A percentile compares a stretch with the other conserved stretches of the same genome.
Evolutionary conservation across 2,113 vertebrate species (phyloP).

Genomic region (Pogona vitticeps): DNA sequence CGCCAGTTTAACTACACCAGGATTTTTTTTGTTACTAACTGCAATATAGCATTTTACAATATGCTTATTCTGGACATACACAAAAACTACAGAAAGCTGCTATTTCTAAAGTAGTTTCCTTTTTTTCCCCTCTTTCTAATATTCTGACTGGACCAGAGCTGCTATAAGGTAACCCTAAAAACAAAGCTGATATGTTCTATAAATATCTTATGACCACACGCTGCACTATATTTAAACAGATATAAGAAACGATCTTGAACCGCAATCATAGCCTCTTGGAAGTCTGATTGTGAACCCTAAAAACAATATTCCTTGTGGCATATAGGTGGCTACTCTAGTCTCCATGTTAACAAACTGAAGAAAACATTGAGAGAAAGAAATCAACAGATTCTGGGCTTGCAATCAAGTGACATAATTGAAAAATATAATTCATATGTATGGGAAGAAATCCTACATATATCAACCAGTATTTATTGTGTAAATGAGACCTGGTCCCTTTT

Average conservation of each 20-base stretch:
- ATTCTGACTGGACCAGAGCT: background rate
- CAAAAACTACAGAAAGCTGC: background rate
- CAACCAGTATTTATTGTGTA: conserved; percentile 21
- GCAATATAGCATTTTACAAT: too few relatives aligned
- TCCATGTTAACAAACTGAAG: conserved; percentile 2
- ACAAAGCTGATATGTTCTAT: accelerated
- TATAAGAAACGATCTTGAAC: background rate
- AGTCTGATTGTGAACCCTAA: background rate
- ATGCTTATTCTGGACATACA: background rate
- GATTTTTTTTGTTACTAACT: too few relatives aligned
- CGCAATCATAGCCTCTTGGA: background rate
- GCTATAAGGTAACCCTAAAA: background rate
- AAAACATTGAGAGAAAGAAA: conserved; percentile 3
- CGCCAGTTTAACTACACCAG: too few relatives aligned
- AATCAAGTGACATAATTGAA: background rate
- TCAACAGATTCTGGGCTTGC: conserved; percentile 10
- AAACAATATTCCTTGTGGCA: background rate
- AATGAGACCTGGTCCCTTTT: conserved; percentile 5
- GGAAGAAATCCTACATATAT: background rate
- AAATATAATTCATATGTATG: conserved; percentile 27
- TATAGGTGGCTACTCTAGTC: conserved; percentile 7
- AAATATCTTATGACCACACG: background rate
- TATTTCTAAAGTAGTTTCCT: background rate
- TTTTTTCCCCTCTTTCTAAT: background rate
- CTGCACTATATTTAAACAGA: background rate